Evolutionary conservation across 1,140 invertebrate species (phyloP).

Genomic region (Diorhabda elongata): DNA sequence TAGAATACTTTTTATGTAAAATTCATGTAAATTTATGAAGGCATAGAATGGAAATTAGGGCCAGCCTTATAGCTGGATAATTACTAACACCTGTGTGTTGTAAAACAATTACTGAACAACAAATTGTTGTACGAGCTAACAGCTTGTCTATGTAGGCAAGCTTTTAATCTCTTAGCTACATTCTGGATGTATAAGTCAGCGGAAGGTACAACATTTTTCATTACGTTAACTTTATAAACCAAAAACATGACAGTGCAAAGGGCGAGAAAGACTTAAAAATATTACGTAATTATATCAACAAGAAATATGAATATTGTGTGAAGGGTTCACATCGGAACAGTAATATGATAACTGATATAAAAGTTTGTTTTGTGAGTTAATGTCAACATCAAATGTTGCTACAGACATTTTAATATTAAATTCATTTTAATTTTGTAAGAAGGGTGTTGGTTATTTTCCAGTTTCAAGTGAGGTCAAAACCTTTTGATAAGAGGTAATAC

Average conservation of each 20-base stretch:
- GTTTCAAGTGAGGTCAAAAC: too few species aligned
- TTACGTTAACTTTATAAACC: not conserved
- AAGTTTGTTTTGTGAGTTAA: too few species aligned
- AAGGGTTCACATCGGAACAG: too few species aligned
- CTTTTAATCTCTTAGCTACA: conserved; percentile 9
- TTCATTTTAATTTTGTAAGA: too few species aligned
- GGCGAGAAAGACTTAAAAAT: too few species aligned
- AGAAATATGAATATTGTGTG: too few species aligned
- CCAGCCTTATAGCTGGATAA: conserved; percentile 15
- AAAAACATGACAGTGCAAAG: not conserved
- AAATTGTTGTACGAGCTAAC: conserved; percentile 13
- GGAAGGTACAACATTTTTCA: not conserved
- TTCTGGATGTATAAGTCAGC: conserved; percentile 5
- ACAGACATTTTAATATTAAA: too few species aligned
- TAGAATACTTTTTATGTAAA: conserved; percentile 15
- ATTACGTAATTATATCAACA: too few species aligned
- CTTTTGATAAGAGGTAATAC: too few species aligned
- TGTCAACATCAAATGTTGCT: too few species aligned
- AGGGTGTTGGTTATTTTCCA: too few species aligned
- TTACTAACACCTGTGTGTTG: conserved; percentile 15
- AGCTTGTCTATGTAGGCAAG: not conserved
- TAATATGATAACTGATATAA: too few species aligned
- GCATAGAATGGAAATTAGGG: conserved; percentile 11
- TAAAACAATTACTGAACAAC: conserved; percentile 17
- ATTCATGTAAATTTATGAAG: conserved; percentile 16